These are phyloP conservation scores for Matsumyia berberina DNA, from an alignment of 2,888 invertebrate species.

Conservation along the genomic window DNA sequence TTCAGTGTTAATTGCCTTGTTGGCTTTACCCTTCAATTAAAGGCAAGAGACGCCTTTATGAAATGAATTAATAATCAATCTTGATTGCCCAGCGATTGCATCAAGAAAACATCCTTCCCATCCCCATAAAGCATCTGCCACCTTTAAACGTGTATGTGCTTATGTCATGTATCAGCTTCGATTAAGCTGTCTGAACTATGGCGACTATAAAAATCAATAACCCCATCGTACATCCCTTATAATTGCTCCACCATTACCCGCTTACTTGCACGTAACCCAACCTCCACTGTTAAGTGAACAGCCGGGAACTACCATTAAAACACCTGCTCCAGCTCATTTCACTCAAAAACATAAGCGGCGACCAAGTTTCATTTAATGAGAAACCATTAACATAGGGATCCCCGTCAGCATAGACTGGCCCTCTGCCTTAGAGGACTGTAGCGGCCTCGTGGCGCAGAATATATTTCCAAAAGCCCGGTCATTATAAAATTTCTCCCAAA, in stretches of 20 bases:
- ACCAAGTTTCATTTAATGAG: slow-evolving; percentile 44
- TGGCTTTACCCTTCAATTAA: background rate
- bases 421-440: too few species aligned
- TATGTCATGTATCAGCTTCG: background rate
- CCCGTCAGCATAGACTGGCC: background rate
- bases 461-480: slow-evolving; percentile 21
- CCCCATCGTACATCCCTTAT: background rate
- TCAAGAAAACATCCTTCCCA: background rate
- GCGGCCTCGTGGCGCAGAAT: background rate
- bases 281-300: background rate
- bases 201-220: background rate
- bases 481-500: slow-evolving; percentile 40
- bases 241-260: background rate
- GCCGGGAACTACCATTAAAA: slow-evolving; percentile 33
- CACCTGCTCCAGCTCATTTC: slow-evolving; percentile 15
- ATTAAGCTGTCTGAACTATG: background rate
- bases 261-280: too few species aligned
- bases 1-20: background rate
- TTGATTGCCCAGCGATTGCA: background rate
- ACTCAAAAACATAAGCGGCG: background rate
- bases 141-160: background rate
- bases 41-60: background rate
- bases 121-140: background rate
- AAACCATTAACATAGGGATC: background rate
- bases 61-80: background rate